These are phyloP conservation scores for Dromius quadrimaculatus DNA, from an alignment of 2,888 invertebrate genomes.

Conservation along the genomic window DNA sequence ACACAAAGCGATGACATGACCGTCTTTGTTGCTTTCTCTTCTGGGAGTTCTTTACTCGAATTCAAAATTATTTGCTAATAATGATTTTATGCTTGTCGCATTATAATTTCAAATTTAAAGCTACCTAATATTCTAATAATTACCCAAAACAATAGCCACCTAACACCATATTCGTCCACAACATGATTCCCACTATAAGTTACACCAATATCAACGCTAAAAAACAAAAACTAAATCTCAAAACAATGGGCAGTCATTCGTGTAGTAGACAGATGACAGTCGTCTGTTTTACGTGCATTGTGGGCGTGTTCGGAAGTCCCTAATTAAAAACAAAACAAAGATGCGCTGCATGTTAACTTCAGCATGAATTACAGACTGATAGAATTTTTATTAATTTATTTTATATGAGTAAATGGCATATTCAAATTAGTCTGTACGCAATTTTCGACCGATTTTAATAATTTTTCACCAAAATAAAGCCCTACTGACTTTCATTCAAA, in stretches of 20 bases:
- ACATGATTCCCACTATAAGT: conserved; percentile 12
- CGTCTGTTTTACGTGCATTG: conserved; percentile 19
- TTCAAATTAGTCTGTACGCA: too few species aligned
- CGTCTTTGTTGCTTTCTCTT: neutral
- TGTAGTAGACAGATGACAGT: conserved; percentile 3
- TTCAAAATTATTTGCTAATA: conserved; percentile 13
- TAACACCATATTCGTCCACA: conserved; percentile 25
- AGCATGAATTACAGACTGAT: too few species aligned
- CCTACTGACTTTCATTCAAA: too few species aligned
- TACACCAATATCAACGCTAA: conserved; percentile 15
- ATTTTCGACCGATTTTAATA: too few species aligned
- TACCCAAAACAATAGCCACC: conserved; percentile 41
- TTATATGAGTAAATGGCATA: too few species aligned
- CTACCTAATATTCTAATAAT: conserved; percentile 49
- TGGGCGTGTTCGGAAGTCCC: conserved; percentile 45
- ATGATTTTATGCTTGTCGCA: too few species aligned
- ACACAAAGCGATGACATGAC: neutral
- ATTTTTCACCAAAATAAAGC: too few species aligned
- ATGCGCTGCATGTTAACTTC: conserved; percentile 18
- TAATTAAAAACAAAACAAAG: conserved; percentile 50
- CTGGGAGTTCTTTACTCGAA: conserved; percentile 32
- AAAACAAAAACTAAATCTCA: conserved; percentile 15
- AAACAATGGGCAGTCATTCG: conserved; percentile 16
- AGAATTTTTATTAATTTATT: too few species aligned
- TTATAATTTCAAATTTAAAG: conserved; percentile 26